A percentile compares a stretch with the other conserved stretches of the same genome.
phyloP scores from a whole-genome alignment of 1,140 invertebrate species.

The Drosophila subobscura region DNA sequence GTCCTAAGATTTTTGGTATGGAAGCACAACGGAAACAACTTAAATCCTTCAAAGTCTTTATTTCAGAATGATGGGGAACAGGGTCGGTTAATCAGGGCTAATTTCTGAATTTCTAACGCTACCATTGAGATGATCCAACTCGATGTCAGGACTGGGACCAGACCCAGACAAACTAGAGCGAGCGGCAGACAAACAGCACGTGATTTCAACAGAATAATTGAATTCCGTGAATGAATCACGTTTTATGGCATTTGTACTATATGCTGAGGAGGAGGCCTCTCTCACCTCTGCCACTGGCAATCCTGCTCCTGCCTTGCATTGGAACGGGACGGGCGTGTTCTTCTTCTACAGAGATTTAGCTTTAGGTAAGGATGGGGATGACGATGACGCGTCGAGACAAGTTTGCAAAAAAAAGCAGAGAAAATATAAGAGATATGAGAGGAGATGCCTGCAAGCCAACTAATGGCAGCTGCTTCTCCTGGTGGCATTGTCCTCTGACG shows the following conservation, averaged over 20 bases:
- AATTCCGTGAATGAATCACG: constrained; percentile 52
- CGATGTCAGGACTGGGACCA: background rate
- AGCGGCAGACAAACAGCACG: constrained; percentile 16
- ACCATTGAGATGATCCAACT: constrained; percentile 23
- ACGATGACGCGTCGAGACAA: constrained; percentile 71
- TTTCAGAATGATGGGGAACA: background rate
- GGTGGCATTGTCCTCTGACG: constrained; percentile 72
- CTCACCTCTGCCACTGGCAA: background rate
- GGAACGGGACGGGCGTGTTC: constrained; percentile 65
- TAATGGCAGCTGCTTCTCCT: constrained; percentile 62
- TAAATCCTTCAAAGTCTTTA: background rate
- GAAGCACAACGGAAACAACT: background rate
- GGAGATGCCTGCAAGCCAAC: constrained; percentile 68
- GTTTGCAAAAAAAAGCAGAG: constrained; percentile 58
- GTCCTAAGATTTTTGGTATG: background rate
- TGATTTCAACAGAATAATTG: constrained; percentile 16
- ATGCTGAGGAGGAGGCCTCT: constrained; percentile 5
- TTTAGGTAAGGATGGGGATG: constrained; percentile 22
- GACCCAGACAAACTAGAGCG: constrained; percentile 25
- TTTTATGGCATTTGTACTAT: constrained; percentile 17
- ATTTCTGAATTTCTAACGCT: constrained; percentile 11
- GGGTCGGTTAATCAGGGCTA: constrained; percentile 1
- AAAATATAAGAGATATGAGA: constrained; percentile 18
- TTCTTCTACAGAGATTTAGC: constrained; percentile 49
- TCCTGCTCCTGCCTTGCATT: constrained; percentile 22